phyloP scores from a whole-genome alignment of 2,797 vertebrate species.

The Microchirus variegatus region DNA sequence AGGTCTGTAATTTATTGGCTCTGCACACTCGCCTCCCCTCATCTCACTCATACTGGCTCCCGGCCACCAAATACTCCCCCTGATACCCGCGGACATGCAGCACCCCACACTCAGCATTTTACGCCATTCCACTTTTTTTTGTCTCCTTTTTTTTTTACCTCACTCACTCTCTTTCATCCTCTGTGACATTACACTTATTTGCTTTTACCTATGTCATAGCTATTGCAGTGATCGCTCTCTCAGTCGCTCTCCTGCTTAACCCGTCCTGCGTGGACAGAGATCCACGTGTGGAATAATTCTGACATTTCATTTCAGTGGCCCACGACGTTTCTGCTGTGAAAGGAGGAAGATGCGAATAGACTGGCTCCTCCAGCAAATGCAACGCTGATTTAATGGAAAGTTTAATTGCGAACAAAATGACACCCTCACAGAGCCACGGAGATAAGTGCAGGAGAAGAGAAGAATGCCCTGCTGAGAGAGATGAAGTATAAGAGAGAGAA shows the following conservation, averaged over 20 bases:
- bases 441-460: conserved; percentile 41
- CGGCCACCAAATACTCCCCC: conserved; percentile 77
- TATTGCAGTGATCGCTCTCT: conserved; percentile 20
- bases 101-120: conserved; percentile 63
- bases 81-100: conserved; percentile 67
- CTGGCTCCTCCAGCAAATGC: conserved; percentile 30
- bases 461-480: conserved; percentile 25
- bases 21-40: conserved; percentile 79
- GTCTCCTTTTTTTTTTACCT: conserved; percentile 34
- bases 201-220: conserved; percentile 12
- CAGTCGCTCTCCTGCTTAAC: conserved; percentile 6
- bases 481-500: conserved; percentile 18
- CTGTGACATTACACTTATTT: conserved; percentile 23
- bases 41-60: conserved; percentile 78
- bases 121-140: conserved; percentile 56
- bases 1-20: conserved; percentile 84
- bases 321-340: conserved; percentile 26
- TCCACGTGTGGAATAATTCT: conserved; percentile 22
- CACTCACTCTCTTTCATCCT: conserved; percentile 9
- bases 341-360: conserved; percentile 16
- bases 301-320: conserved; percentile 32
- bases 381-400: conserved; percentile 64
- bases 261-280: conserved; percentile 13
- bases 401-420: conserved; percentile 74
- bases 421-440: conserved; percentile 42